A percentile compares a stretch with the other conserved stretches of the same genome.
phyloP scores from a whole-genome alignment of 2,113 vertebrate species.

The Glareola pratincola region DNA sequence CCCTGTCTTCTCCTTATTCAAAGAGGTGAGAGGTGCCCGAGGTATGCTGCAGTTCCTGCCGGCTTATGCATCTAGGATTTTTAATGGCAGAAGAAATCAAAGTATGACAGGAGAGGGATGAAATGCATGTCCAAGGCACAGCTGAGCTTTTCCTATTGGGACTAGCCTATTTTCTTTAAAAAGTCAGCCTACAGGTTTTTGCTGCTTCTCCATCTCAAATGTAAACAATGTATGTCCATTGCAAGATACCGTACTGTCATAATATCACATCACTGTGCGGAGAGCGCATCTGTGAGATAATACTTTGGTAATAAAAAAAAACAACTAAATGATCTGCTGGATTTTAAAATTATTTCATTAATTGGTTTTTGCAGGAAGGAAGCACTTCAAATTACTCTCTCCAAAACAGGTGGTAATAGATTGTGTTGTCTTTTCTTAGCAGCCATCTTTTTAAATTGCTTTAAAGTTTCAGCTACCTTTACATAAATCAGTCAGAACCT shows the following conservation, averaged over 20 bases:
- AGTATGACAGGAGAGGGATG: not conserved
- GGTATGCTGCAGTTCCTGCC: not conserved
- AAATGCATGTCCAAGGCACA: not conserved
- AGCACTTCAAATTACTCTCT: not conserved
- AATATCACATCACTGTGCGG: not conserved
- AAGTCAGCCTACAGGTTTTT: not conserved
- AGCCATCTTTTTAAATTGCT: not conserved
- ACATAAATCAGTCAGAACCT: not conserved
- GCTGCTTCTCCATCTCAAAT: not conserved
- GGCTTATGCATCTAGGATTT: not conserved
- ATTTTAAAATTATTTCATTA: not conserved
- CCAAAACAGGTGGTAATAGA: not conserved
- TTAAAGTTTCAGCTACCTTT: not conserved
- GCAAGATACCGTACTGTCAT: not conserved
- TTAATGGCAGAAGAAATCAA: not conserved
- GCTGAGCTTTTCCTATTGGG: not conserved
- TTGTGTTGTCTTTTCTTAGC: not conserved
- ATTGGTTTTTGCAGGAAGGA: not conserved
- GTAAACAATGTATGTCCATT: not conserved
- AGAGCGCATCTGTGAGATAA: not conserved
- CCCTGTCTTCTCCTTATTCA: not conserved
- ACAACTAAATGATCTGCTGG: not conserved
- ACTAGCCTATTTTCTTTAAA: not conserved
- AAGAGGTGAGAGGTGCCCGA: not conserved
- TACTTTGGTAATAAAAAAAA: not conserved